These are phyloP conservation scores for Thalassarche chlororhynchos DNA, from an alignment of 2,113 vertebrate genomes.

Conservation along the genomic window DNA sequence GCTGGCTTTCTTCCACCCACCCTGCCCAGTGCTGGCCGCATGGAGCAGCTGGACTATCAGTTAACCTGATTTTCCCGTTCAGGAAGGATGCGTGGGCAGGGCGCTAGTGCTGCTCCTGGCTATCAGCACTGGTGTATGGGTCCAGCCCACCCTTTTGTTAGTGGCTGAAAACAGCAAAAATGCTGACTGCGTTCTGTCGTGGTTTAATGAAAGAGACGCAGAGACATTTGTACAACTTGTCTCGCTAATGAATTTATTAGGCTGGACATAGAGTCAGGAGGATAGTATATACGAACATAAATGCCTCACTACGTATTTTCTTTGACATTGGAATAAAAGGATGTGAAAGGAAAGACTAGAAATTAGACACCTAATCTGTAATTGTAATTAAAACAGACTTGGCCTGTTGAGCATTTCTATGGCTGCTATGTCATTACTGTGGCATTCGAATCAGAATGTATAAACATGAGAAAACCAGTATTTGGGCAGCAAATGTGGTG, in stretches of 20 bases:
- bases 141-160: neutral
- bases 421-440: neutral
- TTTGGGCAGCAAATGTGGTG: neutral
- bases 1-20: neutral
- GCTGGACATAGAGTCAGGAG: neutral
- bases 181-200: neutral
- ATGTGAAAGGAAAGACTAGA: neutral
- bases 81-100: neutral
- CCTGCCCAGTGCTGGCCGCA: neutral
- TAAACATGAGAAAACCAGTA: neutral
- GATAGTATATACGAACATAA: neutral
- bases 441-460: neutral
- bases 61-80: neutral
- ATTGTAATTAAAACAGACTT: neutral
- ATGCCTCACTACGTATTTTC: neutral
- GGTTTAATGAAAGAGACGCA: neutral
- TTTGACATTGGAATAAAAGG: constrained; percentile 1
- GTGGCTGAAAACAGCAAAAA: neutral
- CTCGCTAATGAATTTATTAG: neutral
- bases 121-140: neutral
- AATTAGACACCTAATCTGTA: neutral
- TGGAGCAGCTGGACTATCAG: neutral
- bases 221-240: neutral
- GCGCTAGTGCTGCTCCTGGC: neutral
- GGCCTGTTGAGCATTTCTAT: neutral